Conservation (phyloP, 2,113 vertebrate species). For the Cyprinodon variegatus region DNA sequence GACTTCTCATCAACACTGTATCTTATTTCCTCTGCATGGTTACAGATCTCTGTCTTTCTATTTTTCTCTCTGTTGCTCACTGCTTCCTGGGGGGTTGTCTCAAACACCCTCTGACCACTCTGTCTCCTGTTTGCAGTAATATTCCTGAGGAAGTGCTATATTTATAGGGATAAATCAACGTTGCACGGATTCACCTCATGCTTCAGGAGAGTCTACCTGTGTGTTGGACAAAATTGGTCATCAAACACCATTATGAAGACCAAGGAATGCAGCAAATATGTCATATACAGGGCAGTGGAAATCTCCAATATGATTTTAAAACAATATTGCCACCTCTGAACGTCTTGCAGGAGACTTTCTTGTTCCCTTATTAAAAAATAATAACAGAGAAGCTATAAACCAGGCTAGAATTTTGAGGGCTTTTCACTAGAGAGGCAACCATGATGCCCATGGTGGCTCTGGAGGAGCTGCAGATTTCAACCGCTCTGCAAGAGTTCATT, state of each 20-base stretch:
- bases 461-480: neutral
- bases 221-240: too few relatives aligned
- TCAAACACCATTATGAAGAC: too few relatives aligned
- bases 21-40: slow-evolving; percentile 31
- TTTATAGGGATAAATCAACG: slow-evolving; percentile 63
- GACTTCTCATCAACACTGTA: slow-evolving; percentile 13
- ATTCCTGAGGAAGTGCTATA: slow-evolving; percentile 72
- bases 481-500: too few relatives aligned
- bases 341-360: too few relatives aligned
- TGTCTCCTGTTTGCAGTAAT: slow-evolving; percentile 51
- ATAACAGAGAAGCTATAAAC: too few relatives aligned
- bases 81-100: slow-evolving; percentile 59
- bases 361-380: too few relatives aligned
- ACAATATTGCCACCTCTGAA: too few relatives aligned
- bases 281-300: too few relatives aligned
- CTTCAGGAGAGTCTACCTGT: too few relatives aligned
- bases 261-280: too few relatives aligned
- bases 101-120: slow-evolving; percentile 48
- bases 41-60: slow-evolving; percentile 25
- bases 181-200: slow-evolving; percentile 20
- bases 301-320: too few relatives aligned
- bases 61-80: slow-evolving; percentile 39
- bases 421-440: neutral
- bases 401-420: neutral
- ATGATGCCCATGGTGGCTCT: neutral